A percentile compares a stretch with the other conserved stretches of the same genome.
These are phyloP conservation scores for Pseudachorutes palmiensis DNA, from an alignment of 1,140 invertebrate genomes.

Conservation along the genomic window DNA sequence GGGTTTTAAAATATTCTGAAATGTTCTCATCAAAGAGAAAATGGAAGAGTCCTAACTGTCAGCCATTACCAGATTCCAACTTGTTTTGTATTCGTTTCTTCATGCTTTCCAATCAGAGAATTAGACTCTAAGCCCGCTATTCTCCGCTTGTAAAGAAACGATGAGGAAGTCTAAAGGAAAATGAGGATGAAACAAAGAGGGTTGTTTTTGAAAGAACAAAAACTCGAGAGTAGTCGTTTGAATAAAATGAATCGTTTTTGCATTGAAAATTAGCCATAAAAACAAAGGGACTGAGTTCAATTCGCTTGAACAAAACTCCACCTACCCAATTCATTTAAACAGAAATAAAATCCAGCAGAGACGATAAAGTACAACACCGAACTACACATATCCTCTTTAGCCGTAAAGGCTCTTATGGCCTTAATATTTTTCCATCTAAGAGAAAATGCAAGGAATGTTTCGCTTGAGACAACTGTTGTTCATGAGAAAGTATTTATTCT, in stretches of 20 bases:
- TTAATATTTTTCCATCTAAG: neutral
- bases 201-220: neutral
- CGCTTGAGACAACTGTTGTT: neutral
- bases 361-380: neutral
- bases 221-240: neutral
- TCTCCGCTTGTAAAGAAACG: too few relatives aligned
- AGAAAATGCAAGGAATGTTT: too few relatives aligned
- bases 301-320: neutral
- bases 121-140: too few relatives aligned
- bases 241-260: neutral
- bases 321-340: neutral
- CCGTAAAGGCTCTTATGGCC: neutral
- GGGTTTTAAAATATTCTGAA: too few relatives aligned
- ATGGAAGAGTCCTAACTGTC: too few relatives aligned
- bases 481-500: too few relatives aligned
- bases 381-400: neutral
- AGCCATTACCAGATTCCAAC: neutral
- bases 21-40: neutral
- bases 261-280: neutral
- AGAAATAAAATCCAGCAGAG: neutral
- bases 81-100: neutral
- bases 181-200: too few relatives aligned
- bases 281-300: neutral
- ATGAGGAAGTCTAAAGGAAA: too few relatives aligned
- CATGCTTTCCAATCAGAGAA: neutral